Conservation (phyloP, 2,797 vertebrate genomes). For the Fundulus diaphanus region DNA sequence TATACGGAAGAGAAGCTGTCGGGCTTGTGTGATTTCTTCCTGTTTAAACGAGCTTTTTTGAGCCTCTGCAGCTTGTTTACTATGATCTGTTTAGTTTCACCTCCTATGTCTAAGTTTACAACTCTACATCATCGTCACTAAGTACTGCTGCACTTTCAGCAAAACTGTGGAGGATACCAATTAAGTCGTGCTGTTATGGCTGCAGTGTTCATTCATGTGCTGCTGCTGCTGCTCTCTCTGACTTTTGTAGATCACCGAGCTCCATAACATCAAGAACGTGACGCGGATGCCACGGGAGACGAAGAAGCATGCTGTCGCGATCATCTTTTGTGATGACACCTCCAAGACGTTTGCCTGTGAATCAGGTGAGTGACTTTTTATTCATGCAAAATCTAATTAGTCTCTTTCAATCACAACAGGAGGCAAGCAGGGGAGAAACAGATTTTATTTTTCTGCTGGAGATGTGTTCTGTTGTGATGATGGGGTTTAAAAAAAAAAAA, state of each 20-base stretch:
- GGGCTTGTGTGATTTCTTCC: slow-evolving; percentile 11
- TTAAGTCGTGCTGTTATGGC: slow-evolving; percentile 41
- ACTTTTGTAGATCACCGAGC: slow-evolving; percentile 93
- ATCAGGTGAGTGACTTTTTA: slow-evolving; percentile 87
- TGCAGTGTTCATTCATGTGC: slow-evolving; percentile 58
- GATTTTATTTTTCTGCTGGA: slow-evolving; percentile 6
- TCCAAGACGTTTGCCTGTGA: slow-evolving; percentile 99
- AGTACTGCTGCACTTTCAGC: slow-evolving; percentile 53
- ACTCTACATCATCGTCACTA: slow-evolving; percentile 33
- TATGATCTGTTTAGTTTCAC: slow-evolving; percentile 38
- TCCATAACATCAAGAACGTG: slow-evolving; percentile 98
- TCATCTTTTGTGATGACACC: slow-evolving; percentile 97
- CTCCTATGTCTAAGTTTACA: slow-evolving; percentile 29
- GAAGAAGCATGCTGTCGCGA: slow-evolving; percentile 97
- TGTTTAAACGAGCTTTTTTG: slow-evolving; percentile 25
- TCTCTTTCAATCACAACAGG: slow-evolving; percentile 3
- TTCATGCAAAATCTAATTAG: slow-evolving; percentile 19
- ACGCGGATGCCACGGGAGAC: slow-evolving; percentile 97
- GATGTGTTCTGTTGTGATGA: neutral
- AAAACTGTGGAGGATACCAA: slow-evolving; percentile 52
- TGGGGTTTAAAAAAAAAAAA: slow-evolving; percentile 21
- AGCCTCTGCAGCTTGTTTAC: slow-evolving; percentile 19
- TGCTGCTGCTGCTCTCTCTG: slow-evolving; percentile 58
- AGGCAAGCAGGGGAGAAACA: neutral
- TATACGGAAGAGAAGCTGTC: neutral